phyloP scores from a whole-genome alignment of 2,113 vertebrate genomes.

The Saccopteryx leptura region DNA sequence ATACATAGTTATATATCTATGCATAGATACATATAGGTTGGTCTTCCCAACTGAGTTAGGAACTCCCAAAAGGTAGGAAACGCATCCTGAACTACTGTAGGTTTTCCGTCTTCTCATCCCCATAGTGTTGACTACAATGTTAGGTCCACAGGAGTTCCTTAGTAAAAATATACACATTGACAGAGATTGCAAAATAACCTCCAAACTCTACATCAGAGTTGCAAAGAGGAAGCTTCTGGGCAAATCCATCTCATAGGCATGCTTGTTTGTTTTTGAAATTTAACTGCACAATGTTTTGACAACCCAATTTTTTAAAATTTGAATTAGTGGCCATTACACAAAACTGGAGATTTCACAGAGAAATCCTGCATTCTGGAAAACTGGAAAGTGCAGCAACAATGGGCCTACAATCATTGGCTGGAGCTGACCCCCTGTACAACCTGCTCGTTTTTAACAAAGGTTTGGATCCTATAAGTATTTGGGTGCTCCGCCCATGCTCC shows the following conservation, averaged over 20 bases:
- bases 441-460: neutral
- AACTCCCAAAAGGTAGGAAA: neutral
- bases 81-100: neutral
- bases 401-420: neutral
- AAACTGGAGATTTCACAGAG: neutral
- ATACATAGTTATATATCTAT: neutral
- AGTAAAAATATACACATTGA: neutral
- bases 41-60: neutral
- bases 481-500: neutral
- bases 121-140: neutral
- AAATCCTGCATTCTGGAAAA: neutral
- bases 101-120: neutral
- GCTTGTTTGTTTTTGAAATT: neutral
- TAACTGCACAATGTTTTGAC: neutral
- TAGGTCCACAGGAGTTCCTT: neutral
- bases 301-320: neutral
- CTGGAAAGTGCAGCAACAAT: too few relatives aligned
- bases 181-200: neutral
- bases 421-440: neutral
- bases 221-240: neutral
- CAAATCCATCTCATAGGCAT: neutral
- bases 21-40: neutral
- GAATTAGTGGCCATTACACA: neutral
- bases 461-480: neutral
- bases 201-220: neutral